Conservation (phyloP, 92 coral and sea anemone species). For the Porites divaricata region DNA sequence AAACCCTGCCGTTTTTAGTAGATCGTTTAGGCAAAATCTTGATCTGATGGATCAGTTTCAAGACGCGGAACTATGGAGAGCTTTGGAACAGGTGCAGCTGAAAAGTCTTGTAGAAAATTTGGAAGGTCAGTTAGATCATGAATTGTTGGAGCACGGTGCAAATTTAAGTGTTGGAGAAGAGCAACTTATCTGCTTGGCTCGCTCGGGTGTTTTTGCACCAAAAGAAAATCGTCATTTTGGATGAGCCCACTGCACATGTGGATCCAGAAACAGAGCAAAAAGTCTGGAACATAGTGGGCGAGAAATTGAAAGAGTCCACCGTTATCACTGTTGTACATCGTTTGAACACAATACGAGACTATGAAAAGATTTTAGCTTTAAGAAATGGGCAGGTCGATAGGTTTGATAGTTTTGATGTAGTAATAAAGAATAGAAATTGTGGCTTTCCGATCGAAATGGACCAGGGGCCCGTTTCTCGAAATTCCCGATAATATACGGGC, state of each 20-base stretch:
- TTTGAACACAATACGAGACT: conserved; percentile 21
- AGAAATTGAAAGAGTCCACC: conserved; percentile 23
- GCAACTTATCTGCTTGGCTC: conserved; percentile 74
- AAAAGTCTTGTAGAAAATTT: conserved; percentile 57
- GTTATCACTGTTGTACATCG: conserved; percentile 36
- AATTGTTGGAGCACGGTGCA: conserved; percentile 69
- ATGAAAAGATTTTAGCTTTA: conserved; percentile 20
- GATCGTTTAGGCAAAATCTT: conserved; percentile 67
- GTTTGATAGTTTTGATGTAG: neutral
- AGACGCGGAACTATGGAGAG: conserved; percentile 76
- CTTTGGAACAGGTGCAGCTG: conserved; percentile 72
- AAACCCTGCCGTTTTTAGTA: conserved; percentile 75
- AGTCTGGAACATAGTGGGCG: conserved; percentile 32
- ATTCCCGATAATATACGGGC: no score
- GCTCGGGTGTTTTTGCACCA: conserved; percentile 77
- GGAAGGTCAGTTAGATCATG: conserved; percentile 62
- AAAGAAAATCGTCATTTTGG: conserved; percentile 77
- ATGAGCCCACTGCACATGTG: conserved; percentile 86
- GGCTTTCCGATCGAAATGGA: no score
- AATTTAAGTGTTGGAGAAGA: conserved; percentile 80
- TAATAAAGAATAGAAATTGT: no score
- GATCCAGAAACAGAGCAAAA: conserved; percentile 78
- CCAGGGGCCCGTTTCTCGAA: no score
- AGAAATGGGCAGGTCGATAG: conserved; percentile 8
- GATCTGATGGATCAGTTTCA: conserved; percentile 67